Evolutionary conservation across 2,113 vertebrate species (phyloP), one percentile per base, ranked within the genome.

Genomic region (Poecile atricapillus): DNA sequence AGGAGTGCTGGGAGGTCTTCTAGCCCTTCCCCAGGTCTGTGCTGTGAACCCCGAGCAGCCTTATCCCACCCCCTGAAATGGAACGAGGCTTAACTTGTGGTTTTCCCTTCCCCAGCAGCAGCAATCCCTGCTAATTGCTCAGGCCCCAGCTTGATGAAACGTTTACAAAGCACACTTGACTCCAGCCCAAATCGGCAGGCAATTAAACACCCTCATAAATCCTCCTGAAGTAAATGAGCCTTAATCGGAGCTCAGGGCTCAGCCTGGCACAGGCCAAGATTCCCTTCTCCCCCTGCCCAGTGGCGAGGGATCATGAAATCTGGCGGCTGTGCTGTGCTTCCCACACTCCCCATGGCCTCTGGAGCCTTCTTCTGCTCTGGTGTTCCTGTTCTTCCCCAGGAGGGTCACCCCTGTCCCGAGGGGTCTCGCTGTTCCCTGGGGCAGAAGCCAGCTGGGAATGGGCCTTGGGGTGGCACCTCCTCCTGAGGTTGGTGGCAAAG

Each of bases 201-300:
- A 95, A 93, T 88, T 95, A 97, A 94, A 92, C 9, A 27, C 64
- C 3, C 93, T 95, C 93, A 9, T 88, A 89, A 96, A 96, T 94
- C 93, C 94, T 95, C 85, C 85, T 69, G 59, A 67, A 77, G 83
- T 88, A 90, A 95, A 94, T 59, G 92, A 93, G 83, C 70, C 59
- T 89, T 95, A 90, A 93, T 94, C 41, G 1, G 9, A 25, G 96
- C 94, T 92, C 58, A 79, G 33, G 39, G 28, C 79, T 56, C 62
- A 56, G 71, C 30, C 31, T 3, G 1, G 69, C 59, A 56, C 81
- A n/a, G 84, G 63, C 67, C 2, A 0, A 50, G 71, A 37, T 76
- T 79, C 86, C 83, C 71, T 49, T 64, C 11, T 30, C 76, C 63
- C 28, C 79, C 15, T 60, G 74, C 92, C 90, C 73, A 44, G 92